Evolutionary conservation across 2,888 invertebrate species (phyloP).

Genomic region (Aleiodes alternator): DNA sequence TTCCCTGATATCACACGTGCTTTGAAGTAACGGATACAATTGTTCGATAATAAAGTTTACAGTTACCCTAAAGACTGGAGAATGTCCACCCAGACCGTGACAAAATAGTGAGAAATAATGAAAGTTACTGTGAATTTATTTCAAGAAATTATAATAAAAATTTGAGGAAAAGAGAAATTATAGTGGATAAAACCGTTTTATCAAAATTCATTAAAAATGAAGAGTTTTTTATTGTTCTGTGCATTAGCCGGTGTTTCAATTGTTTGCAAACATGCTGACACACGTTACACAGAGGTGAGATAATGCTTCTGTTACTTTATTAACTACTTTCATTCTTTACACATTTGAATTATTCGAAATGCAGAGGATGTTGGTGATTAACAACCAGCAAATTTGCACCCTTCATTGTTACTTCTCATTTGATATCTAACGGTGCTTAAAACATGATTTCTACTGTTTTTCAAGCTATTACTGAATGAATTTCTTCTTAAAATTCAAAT

Average conservation of each 20-base stretch:
- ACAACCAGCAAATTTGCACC: neutral
- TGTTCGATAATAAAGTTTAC: constrained; percentile 33
- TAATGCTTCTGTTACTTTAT: constrained; percentile 22
- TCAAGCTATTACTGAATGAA: too few species aligned
- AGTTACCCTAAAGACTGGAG: constrained; percentile 2
- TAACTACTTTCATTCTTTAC: constrained; percentile 10
- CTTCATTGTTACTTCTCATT: constrained; percentile 45
- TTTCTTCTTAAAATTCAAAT: too few species aligned
- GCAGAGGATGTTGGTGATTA: neutral
- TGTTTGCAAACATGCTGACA: constrained; percentile 44
- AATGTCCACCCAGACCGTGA: constrained; percentile 19
- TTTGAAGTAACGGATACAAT: constrained; percentile 39
- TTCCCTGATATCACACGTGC: constrained; percentile 20
- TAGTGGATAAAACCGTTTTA: neutral
- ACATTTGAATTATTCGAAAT: neutral
- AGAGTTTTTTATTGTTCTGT: constrained; percentile 22
- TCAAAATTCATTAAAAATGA: neutral
- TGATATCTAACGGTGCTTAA: constrained; percentile 55
- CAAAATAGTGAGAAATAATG: constrained; percentile 3
- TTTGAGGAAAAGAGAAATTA: neutral
- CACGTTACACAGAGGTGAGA: constrained; percentile 68
- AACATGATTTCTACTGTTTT: too few species aligned
- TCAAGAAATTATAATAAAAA: neutral
- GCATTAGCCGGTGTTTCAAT: constrained; percentile 41
- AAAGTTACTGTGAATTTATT: neutral